phyloP scores from a whole-genome alignment of 1,140 invertebrate genomes.

The Brachionus sp. region DNA sequence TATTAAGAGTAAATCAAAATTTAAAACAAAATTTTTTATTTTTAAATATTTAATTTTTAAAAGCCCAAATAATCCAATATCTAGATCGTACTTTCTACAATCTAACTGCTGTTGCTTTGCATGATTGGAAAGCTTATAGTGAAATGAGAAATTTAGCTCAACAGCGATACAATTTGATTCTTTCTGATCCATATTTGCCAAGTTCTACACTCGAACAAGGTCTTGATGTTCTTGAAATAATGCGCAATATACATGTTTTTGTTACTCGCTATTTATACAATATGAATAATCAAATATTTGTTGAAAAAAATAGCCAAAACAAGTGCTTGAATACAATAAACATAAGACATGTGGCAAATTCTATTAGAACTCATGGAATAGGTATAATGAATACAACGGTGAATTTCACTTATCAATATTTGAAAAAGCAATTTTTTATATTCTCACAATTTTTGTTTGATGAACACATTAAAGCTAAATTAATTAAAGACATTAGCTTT shows the following conservation, averaged over 20 bases:
- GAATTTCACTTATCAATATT: conserved; percentile 75
- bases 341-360: conserved; percentile 91
- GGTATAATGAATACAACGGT: conserved; percentile 95
- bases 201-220: conserved; percentile 94
- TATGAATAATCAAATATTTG: conserved; percentile 92
- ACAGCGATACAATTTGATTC: conserved; percentile 75
- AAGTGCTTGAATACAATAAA: conserved; percentile 94
- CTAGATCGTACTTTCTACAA: conserved; percentile 94
- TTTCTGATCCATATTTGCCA: conserved; percentile 84
- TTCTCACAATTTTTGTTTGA: conserved; percentile 98
- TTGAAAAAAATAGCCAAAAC: conserved; percentile 83
- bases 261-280: conserved; percentile 91
- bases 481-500: conserved; percentile 81
- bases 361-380: conserved; percentile 91
- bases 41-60: conserved; percentile 1
- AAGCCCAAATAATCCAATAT: conserved; percentile 78
- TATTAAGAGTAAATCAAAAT: conserved; percentile 18
- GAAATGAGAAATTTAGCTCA: conserved; percentile 89
- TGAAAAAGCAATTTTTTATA: conserved; percentile 84
- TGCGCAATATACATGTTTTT: conserved; percentile 92
- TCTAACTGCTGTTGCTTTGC: conserved; percentile 88
- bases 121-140: conserved; percentile 94
- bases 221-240: conserved; percentile 93
- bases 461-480: conserved; percentile 91
- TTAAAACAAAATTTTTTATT: neutral